Base-by-base conservation (phyloP, 2,113 vertebrate genomes). In the Cacatua alba region DNA sequence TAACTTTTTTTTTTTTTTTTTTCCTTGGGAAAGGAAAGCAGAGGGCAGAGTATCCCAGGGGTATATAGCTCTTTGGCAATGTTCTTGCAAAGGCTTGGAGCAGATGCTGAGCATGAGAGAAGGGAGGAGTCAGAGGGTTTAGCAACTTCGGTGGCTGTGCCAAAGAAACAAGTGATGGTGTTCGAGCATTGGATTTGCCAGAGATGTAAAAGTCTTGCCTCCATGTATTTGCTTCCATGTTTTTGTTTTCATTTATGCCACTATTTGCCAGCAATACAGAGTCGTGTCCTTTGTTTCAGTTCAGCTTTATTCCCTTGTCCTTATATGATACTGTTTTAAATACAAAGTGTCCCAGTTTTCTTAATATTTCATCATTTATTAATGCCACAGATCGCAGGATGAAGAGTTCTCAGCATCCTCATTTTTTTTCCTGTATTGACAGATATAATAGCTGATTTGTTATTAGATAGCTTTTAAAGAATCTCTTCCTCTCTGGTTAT, bases 341-440 rank as follows among this genome's bases (percentile, higher is more conserved):
- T 95, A 95, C 53, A 92, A 96, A 94, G 70, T 2, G 75, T 94
- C 85, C 74, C 92, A 95, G 90, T 88, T 95, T 97, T 96, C 97
- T 97, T 86, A 95, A 95, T 90, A 79, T 74, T 95, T 98, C 96
- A 97, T 98, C 71, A 97, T 52, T 98, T 98, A 98, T 98, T 98
- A 97, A 98, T 97, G 97, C 84, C 5, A 21, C 68, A 90, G 92
- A 97, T 83, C 18, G 33, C 84, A 88, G 96, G 94, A 97, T 93
- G 95, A 97, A 94, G 94, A 93, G 52, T 96, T 97, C 94, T 97
- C 95, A 97, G 94, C 95, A 97, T 95, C 74, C 81, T 94, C 62
- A 83, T 68, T 93, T 93, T 95, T 35, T 59, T 15, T 9, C 33
- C 82, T 95, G 49, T 97, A 97, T 97, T 97, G 97, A 97, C 95